phyloP scores from a whole-genome alignment of 2,113 vertebrate species.

The Empidonax alnorum region DNA sequence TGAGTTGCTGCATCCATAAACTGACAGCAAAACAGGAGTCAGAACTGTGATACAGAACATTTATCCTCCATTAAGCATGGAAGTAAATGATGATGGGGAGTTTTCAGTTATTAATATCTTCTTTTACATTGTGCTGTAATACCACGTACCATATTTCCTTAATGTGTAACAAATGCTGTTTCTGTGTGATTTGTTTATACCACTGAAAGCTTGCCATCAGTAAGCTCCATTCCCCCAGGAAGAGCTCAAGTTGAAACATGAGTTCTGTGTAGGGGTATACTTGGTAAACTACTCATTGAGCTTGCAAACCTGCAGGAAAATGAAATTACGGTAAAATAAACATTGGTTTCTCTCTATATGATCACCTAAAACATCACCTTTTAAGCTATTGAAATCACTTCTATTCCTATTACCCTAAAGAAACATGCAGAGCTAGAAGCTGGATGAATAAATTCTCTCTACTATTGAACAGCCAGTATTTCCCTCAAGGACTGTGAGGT shows the following conservation, averaged over 20 bases:
- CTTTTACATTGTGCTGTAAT: background rate
- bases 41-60: background rate
- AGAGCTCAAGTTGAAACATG: background rate
- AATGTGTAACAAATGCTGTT: background rate
- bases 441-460: background rate
- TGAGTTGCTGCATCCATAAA: background rate
- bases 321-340: slow-evolving; percentile 4
- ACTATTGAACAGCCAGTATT: background rate
- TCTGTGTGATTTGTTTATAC: background rate
- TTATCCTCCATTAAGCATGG: background rate
- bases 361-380: background rate
- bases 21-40: background rate
- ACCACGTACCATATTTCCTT: background rate
- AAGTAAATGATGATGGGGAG: background rate
- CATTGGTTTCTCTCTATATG: background rate
- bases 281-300: background rate
- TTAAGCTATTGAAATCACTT: background rate
- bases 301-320: background rate
- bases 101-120: background rate
- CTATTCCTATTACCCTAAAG: background rate
- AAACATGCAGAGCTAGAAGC: background rate
- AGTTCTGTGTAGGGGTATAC: background rate
- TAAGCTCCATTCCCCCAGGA: background rate
- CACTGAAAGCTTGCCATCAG: background rate
- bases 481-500: background rate